Evolutionary conservation across 1,140 invertebrate genomes (phyloP).

Genomic region (Drosophila funebris): DNA sequence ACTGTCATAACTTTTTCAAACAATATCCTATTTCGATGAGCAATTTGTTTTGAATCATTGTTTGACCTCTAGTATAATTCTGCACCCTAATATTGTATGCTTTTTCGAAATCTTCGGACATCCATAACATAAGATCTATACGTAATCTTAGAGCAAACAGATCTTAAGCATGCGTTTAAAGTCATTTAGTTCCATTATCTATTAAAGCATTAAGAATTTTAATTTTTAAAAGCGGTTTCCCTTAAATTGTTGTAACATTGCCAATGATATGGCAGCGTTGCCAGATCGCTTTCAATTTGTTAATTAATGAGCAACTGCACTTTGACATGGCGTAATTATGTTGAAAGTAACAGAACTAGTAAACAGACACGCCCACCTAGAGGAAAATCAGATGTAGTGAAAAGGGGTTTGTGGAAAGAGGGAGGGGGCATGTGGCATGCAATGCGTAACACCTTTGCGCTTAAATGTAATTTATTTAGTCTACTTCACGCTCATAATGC

Average conservation of each 20-base stretch:
- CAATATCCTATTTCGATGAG: no score
- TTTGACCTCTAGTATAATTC: no score
- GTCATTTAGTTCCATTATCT: no score
- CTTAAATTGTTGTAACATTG: neutral
- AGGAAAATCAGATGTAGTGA: neutral
- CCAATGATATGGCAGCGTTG: slow-evolving; percentile 5
- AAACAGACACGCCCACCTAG: neutral
- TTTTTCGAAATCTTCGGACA: no score
- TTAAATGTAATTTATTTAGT: slow-evolving; percentile 81
- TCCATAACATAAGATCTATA: no score
- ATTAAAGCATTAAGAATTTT: no score
- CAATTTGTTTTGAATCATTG: no score
- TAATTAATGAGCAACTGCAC: slow-evolving; percentile 46
- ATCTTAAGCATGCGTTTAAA: no score
- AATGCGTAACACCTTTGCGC: slow-evolving; percentile 70
- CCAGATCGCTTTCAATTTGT: slow-evolving; percentile 17
- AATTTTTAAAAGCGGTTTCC: no score
- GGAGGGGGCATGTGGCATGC: slow-evolving; percentile 5
- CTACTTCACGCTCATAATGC: slow-evolving; percentile 79
- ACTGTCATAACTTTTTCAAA: no score
- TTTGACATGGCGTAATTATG: slow-evolving; percentile 44
- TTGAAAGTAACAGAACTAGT: slow-evolving; percentile 7
- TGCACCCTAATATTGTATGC: no score
- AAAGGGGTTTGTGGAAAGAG: neutral
- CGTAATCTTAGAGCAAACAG: no score